These are phyloP conservation scores for Ptychodera flava DNA, from an alignment of 35 echinoderm and acorn worm genomes.

Conservation along the genomic window DNA sequence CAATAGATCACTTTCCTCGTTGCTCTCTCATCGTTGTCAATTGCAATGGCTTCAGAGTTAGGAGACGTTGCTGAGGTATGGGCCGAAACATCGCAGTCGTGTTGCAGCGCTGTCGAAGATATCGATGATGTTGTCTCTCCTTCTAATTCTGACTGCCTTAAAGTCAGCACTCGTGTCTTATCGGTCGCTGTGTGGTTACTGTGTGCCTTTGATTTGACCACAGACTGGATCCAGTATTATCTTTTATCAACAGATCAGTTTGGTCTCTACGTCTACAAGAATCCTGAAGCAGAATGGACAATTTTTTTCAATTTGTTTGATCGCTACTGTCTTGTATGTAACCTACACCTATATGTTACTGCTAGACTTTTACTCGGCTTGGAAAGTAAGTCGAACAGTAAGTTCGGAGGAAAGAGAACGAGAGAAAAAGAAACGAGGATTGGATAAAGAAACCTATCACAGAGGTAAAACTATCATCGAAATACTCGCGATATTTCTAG, in stretches of 20 bases:
- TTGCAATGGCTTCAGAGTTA: too few relatives aligned
- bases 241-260: background rate
- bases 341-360: background rate
- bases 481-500: background rate
- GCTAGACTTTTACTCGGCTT: background rate
- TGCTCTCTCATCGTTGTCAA: too few relatives aligned
- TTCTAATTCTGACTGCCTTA: background rate
- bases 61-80: background rate
- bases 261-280: background rate
- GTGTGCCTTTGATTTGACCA: background rate
- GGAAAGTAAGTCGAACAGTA: background rate
- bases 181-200: background rate
- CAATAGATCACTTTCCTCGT: too few relatives aligned
- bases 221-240: background rate
- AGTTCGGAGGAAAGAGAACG: background rate
- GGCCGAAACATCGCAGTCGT: background rate
- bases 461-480: background rate
- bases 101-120: background rate
- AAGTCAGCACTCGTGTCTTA: background rate
- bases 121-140: background rate
- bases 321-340: background rate
- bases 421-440: background rate
- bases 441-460: background rate
- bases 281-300: background rate
- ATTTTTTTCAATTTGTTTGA: background rate